Conservation (phyloP, 2,797 vertebrate genomes). For the Micromesistius poutassou region DNA sequence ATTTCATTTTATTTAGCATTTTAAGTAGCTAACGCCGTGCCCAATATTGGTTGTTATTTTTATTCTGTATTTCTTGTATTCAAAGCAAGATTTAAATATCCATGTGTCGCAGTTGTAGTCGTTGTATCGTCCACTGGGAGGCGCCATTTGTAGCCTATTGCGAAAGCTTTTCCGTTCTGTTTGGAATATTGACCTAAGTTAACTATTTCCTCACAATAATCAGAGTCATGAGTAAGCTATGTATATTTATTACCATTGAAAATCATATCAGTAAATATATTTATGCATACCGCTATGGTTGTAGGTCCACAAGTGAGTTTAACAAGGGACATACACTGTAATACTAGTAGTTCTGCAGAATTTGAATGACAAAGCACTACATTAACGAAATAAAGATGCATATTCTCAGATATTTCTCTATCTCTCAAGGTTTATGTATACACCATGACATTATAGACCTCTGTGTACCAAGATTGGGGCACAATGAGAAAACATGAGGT, state of each 20-base stretch:
- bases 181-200: neutral
- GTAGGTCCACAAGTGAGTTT: too few relatives aligned
- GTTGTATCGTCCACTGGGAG: constrained; percentile 32
- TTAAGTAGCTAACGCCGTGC: neutral
- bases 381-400: neutral
- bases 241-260: neutral
- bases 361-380: neutral
- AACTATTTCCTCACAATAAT: neutral
- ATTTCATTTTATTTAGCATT: neutral
- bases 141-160: constrained; percentile 15
- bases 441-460: neutral
- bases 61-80: constrained; percentile 8
- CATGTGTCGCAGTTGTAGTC: constrained; percentile 16
- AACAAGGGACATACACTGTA: neutral
- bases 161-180: neutral
- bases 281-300: too few relatives aligned
- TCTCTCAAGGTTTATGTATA: neutral
- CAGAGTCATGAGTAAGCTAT: neutral
- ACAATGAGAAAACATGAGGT: neutral
- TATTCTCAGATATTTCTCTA: neutral
- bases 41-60: constrained; percentile 1
- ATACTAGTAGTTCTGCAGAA: neutral
- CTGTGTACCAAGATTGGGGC: neutral
- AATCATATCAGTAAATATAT: too few relatives aligned
- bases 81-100: neutral